phyloP scores from a whole-genome alignment of 2,888 invertebrate species.

The Coecobrya sp. region DNA sequence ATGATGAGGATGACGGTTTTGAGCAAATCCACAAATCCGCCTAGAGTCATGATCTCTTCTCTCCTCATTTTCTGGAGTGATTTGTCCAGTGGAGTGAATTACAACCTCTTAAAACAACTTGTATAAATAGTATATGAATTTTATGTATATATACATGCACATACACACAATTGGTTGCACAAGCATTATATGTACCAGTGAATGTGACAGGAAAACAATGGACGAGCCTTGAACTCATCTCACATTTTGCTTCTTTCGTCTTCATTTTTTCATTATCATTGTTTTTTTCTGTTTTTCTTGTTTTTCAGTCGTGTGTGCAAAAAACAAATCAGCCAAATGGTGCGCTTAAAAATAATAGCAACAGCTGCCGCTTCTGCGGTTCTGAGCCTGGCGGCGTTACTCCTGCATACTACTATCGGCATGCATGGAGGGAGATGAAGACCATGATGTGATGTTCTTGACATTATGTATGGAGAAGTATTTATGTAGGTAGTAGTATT shows the following conservation, averaged over 20 bases:
- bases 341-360: constrained; percentile 21
- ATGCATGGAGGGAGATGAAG: background rate
- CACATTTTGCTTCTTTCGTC: background rate
- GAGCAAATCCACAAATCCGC: constrained; percentile 70
- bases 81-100: constrained; percentile 78
- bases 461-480: background rate
- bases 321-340: constrained; percentile 72
- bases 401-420: background rate
- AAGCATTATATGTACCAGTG: background rate
- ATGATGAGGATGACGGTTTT: constrained; percentile 6
- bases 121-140: background rate
- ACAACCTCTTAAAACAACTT: constrained; percentile 76
- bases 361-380: constrained; percentile 31
- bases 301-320: constrained; percentile 63
- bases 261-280: constrained; percentile 12
- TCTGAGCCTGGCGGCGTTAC: background rate
- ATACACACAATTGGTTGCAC: background rate
- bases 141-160: background rate
- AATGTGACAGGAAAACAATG: constrained; percentile 58
- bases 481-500: background rate
- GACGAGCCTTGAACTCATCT: constrained; percentile 68
- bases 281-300: background rate
- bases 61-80: constrained; percentile 72
- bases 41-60: constrained; percentile 60
- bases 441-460: background rate